These are phyloP conservation scores for Procavia capensis DNA, from an alignment of 2,113 vertebrate species.

Conservation along the genomic window DNA sequence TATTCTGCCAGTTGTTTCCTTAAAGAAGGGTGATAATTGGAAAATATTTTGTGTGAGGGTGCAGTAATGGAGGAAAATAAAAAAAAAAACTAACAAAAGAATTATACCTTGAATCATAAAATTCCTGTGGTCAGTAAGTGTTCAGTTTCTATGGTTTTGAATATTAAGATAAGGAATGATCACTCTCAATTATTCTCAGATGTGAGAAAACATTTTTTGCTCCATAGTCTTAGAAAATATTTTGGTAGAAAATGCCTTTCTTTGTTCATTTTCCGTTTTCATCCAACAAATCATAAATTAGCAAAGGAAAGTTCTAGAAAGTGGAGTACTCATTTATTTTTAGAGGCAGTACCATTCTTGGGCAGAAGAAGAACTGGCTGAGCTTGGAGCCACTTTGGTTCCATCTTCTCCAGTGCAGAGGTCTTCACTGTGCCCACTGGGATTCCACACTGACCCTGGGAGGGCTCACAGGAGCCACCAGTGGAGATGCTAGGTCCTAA, in stretches of 20 bases:
- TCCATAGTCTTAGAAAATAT: slow-evolving; percentile 8
- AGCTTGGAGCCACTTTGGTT: background rate
- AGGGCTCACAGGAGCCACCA: background rate
- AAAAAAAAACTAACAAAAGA: background rate
- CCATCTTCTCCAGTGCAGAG: background rate
- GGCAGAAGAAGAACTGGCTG: background rate
- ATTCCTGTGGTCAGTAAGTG: background rate
- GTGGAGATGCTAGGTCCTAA: background rate
- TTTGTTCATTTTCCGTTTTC: background rate
- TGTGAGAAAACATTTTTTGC: background rate
- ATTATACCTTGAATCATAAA: background rate
- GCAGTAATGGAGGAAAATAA: background rate
- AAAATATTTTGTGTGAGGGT: background rate
- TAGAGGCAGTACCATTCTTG: background rate
- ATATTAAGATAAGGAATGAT: background rate
- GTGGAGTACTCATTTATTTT: background rate
- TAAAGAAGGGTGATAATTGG: slow-evolving; percentile 28
- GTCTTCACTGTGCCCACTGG: background rate
- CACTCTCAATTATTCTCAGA: background rate
- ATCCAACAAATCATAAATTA: background rate
- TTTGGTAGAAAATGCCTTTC: background rate
- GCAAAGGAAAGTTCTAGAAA: background rate
- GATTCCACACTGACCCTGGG: background rate
- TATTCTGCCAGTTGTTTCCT: slow-evolving; percentile 36
- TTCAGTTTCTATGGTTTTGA: background rate